Percentiles rank a stretch among this genome's conserved stretches.
Evolutionary conservation across 2,888 invertebrate species (phyloP).

Genomic region (Drosophila formosana): DNA sequence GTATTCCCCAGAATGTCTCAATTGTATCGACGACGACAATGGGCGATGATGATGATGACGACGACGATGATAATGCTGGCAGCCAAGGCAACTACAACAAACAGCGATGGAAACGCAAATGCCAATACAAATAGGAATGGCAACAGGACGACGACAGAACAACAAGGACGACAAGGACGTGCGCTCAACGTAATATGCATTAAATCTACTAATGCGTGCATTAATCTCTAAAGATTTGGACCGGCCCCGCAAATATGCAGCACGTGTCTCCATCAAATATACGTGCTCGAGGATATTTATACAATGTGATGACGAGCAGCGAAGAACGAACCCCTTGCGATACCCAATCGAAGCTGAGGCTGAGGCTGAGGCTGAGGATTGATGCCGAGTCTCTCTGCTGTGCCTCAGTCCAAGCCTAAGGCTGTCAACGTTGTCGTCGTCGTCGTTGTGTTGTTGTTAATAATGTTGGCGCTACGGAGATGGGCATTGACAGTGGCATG

Average conservation of each 20-base stretch:
- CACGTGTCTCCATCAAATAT: slow-evolving; percentile 79
- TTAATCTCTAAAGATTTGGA: slow-evolving; percentile 83
- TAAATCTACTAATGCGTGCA: slow-evolving; percentile 85
- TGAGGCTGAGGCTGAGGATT: background rate
- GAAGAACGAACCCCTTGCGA: slow-evolving; percentile 28
- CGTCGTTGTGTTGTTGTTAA: slow-evolving; percentile 62
- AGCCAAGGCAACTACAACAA: slow-evolving; percentile 54
- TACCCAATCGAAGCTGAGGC: slow-evolving; percentile 17
- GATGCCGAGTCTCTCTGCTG: background rate
- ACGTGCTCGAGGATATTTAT: slow-evolving; percentile 84
- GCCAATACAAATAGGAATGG: slow-evolving; percentile 23
- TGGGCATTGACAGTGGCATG: slow-evolving; percentile 38
- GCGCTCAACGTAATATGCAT: slow-evolving; percentile 80
- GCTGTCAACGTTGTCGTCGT: slow-evolving; percentile 16
- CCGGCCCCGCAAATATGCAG: slow-evolving; percentile 74
- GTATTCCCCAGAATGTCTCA: slow-evolving; percentile 81
- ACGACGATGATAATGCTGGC: slow-evolving; percentile 35
- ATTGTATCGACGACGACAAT: slow-evolving; percentile 58
- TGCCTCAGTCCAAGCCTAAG: slow-evolving; percentile 21
- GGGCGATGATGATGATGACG: slow-evolving; percentile 32
- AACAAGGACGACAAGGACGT: slow-evolving; percentile 34
- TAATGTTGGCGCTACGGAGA: slow-evolving; percentile 58
- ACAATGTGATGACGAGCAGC: slow-evolving; percentile 72
- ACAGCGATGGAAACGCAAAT: slow-evolving; percentile 27
- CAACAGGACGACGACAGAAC: slow-evolving; percentile 12